Evolutionary conservation across 2,797 vertebrate genomes (phyloP), one percentile per base, ranked within the genome.

Genomic region (Zenarchopterus dispar): DNA sequence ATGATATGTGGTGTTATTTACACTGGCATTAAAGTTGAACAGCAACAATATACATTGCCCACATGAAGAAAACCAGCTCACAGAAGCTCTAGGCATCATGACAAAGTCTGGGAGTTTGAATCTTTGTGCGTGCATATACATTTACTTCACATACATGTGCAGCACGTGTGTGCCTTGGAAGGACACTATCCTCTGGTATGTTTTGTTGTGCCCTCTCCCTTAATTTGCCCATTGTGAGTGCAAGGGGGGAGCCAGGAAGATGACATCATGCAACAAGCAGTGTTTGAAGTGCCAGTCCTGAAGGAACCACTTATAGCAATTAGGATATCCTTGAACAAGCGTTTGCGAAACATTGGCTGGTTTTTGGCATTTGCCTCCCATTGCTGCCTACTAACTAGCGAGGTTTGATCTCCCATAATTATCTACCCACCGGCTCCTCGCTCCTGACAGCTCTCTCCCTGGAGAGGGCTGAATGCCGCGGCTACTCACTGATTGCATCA

Each of bases 301-400:
- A 94, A 96, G 94, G 94, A 97, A 94, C 95, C 96, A 97, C 97
- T 98, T 97, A 97, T 82, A 95, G 95, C 97, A 97, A 97, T 99
- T 98, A 97, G 95, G 95, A 96, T 96, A 96, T 97, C 96, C 95
- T 98, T 95, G 96, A 97, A 96, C 95, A 96, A 96, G 95, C 94
- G 94, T 97, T 97, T 96, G 95, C 93, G 93, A 95, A 96, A 94
- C 94, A 94, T 93, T 95, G 94, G 93, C 95, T 97, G 94, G 93
- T 94, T 93, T 94, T 94, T 93, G 88, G 90, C 92, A 93, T 95
- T 96, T 95, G 94, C 94, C 88, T 93, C 93, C 88, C 88, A 88
- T 94, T 95, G 91, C 92, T 93, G 94, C 94, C 94, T 95, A 92
- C 94, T 93, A 94, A 93, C 92, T 93, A 93, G 90, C 89, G 86